Conservation (phyloP, 2,797 vertebrate genomes). For the Hemitrygon akajei region DNA sequence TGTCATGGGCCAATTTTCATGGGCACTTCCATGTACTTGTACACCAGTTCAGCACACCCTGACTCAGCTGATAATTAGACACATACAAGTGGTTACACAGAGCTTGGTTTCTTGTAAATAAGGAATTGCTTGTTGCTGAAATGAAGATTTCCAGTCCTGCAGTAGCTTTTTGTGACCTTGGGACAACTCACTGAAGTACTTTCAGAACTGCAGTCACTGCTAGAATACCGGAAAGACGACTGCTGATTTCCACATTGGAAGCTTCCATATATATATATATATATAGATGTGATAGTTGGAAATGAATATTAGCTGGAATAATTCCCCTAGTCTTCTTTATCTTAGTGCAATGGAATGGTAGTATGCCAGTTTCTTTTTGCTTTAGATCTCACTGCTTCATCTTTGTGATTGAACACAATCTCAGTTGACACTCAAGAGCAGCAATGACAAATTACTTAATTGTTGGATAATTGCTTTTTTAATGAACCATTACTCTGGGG, state of each 20-base stretch:
- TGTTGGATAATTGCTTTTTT: too few relatives aligned
- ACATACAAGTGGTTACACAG: background rate
- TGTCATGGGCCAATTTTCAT: background rate
- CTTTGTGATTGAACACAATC: background rate
- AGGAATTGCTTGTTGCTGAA: background rate
- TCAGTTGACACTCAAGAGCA: background rate
- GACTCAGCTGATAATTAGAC: background rate
- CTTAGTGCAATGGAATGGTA: background rate
- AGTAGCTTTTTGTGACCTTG: too few relatives aligned
- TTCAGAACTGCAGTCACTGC: too few relatives aligned
- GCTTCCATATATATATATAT: too few relatives aligned
- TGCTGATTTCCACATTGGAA: too few relatives aligned
- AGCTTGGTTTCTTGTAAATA: background rate
- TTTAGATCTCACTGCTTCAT: background rate
- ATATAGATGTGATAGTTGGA: too few relatives aligned
- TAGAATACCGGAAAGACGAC: too few relatives aligned
- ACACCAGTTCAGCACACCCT: background rate
- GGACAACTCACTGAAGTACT: too few relatives aligned
- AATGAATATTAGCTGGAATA: too few relatives aligned
- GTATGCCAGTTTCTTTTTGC: background rate
- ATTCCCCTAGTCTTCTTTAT: too few relatives aligned
- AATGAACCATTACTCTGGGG: too few relatives aligned
- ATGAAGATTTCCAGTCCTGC: background rate
- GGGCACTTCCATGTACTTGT: background rate
- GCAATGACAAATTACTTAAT: too few relatives aligned